Base-by-base conservation (phyloP, 2,797 vertebrate species). In the Platyrinchus mystaceus region DNA sequence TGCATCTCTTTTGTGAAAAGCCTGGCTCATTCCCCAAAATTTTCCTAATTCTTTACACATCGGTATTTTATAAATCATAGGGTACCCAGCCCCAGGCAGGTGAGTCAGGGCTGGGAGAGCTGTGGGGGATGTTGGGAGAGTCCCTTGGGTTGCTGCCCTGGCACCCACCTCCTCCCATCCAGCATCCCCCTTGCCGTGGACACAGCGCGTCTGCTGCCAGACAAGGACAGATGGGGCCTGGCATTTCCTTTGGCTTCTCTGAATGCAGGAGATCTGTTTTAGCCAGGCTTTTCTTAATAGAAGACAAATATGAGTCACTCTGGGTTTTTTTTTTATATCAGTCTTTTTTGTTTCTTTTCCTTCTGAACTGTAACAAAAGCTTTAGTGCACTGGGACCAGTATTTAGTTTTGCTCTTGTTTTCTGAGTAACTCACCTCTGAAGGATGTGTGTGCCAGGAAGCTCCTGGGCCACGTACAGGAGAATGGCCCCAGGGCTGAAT, bases 291-390 rank as follows among this genome's bases (percentile, higher is more conserved):
- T 78, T 79, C 80, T 82, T 43, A 17, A 32, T 5, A 55, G 66
- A 62, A 92, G 81, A 92, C 55, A 84, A 84, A 90, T 43, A 10
- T 0, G 26, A 84, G 36, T 39, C 2, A 1, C 43, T 80, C 39
- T 2, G 10, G 3, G 63, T 3, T 23, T 15, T 56, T 49, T 43
- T n/a, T 69, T 56, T 20, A 1, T 24, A 28, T 59, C 81, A 19
- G 32, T 5, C 63, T 86, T 83, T 82, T 80, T 84, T 73, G 18
- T 84, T 89, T 56, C 69, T 81, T 75, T 82, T 64, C 68, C 46
- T 82, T 43, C 92, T 63, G 76, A 84, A 39, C 24, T 2, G 1
- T 28, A 88, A 81, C 85, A 91, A 96, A 95, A 94, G 90, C 86
- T 21, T 68, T 24, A 7, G 43, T 23, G 52, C 8, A 0, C 30